Base-by-base conservation (phyloP, 1,140 invertebrate species). In the Chironomus striatipennis region DNA sequence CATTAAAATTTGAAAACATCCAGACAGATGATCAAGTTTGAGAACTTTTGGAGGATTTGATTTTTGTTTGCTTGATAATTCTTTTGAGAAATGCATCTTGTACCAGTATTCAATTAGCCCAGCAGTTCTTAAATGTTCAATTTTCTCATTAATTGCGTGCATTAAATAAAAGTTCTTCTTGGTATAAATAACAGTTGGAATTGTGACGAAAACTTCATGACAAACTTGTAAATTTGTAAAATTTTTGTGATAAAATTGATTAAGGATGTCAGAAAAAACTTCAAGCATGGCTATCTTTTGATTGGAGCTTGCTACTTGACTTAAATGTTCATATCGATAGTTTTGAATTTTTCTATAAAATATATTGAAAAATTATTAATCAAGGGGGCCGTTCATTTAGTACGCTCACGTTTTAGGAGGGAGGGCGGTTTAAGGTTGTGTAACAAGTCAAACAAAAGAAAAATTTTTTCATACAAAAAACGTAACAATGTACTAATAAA, bases 71-170 rank as follows among this genome's bases (percentile, higher is more conserved):
- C n/a, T 57, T n/a, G n/a, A 12, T 12, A 34, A 34, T 34, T 34
- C 24, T 34, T 34, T 34, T 1, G 24, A 5, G n/a, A 57, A 57
- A 12, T 12, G 12, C 12, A 15, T 5, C 5, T 12, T 34, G 15
- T 70, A 17, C 65, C 65, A 70, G 20, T 70, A 70, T 10, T 70
- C 18, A 70, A 70, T 70, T 10, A 70, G 18, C 20, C 65, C 65
- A 70, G 65, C 7, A 20, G 65, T 18, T 18, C 10, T 18, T 18
- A 70, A 70, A 10, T 9, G 4, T 21, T 70, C 65, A 70, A 70
- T 70, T 20, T 70, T 17, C 1, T 20, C 6, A 10, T 70, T 70
- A 5, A 70, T 18, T 70, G 7, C 65, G 1, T 1, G 4, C 9
- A 70, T 17, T 17, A 70, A 12, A 17, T 8, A 70, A 20, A 70